A percentile compares a stretch with the other conserved stretches of the same genome.
phyloP scores from a whole-genome alignment of 2,113 vertebrate genomes.

The Cephalopholis sonnerati region DNA sequence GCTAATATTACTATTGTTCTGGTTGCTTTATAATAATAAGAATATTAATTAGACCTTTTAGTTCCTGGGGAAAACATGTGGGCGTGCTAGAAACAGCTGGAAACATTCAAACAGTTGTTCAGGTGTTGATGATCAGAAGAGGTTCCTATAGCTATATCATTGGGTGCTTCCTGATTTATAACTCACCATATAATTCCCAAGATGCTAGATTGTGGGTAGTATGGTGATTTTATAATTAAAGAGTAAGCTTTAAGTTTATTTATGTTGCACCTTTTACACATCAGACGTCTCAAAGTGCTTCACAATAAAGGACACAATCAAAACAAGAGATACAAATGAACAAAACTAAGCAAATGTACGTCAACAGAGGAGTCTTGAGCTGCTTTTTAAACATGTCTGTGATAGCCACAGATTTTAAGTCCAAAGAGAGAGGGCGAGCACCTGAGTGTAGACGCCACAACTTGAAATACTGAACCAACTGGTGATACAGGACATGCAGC shows the following conservation, averaged over 20 bases:
- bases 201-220: no score
- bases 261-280: neutral
- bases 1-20: neutral
- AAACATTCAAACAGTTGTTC: neutral
- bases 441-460: no score
- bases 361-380: neutral
- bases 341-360: neutral
- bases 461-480: no score
- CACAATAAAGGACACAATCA: neutral
- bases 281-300: neutral
- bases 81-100: neutral
- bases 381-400: no score
- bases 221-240: neutral
- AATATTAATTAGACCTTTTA: neutral
- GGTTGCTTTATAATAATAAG: neutral
- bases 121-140: neutral
- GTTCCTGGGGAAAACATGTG: constrained; percentile 8
- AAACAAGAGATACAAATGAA: neutral
- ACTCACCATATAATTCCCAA: neutral
- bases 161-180: neutral
- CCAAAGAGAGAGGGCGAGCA: neutral
- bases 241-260: neutral
- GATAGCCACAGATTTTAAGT: neutral
- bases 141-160: neutral
- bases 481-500: no score